These are phyloP conservation scores for Beroe forskalii DNA, from an alignment of 37 sponge, comb jelly and placozoan genomes.

Conservation along the genomic window DNA sequence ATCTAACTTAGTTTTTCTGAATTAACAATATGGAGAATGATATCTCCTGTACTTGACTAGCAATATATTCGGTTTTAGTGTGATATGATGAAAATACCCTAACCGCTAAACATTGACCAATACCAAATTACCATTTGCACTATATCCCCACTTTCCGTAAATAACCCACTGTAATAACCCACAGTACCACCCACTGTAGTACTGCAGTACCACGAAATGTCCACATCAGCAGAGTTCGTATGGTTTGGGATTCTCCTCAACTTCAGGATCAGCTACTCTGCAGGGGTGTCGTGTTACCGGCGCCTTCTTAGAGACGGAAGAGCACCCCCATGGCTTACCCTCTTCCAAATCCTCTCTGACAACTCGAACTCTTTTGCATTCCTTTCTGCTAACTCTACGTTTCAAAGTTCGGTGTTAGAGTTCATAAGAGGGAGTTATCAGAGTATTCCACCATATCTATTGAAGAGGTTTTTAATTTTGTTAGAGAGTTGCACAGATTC, in stretches of 20 bases:
- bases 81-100: too few relatives aligned
- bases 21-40: too few relatives aligned
- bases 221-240: too few relatives aligned
- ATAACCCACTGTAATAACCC: too few relatives aligned
- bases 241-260: neutral
- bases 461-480: neutral
- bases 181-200: too few relatives aligned
- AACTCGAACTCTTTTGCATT: neutral
- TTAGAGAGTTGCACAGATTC: neutral
- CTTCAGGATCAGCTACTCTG: neutral
- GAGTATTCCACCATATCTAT: neutral
- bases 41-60: too few relatives aligned
- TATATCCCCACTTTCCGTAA: too few relatives aligned
- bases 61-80: too few relatives aligned
- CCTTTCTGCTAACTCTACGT: neutral
- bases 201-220: too few relatives aligned
- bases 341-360: conserved; percentile 32
- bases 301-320: neutral
- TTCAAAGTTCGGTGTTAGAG: neutral
- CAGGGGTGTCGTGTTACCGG: neutral
- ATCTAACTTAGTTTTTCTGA: too few relatives aligned
- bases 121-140: too few relatives aligned
- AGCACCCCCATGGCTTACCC: neutral
- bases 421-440: neutral
- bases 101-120: too few relatives aligned